Evolutionary conservation across 2,797 vertebrate genomes (phyloP).

Genomic region (Dromococcyx pavoninus): DNA sequence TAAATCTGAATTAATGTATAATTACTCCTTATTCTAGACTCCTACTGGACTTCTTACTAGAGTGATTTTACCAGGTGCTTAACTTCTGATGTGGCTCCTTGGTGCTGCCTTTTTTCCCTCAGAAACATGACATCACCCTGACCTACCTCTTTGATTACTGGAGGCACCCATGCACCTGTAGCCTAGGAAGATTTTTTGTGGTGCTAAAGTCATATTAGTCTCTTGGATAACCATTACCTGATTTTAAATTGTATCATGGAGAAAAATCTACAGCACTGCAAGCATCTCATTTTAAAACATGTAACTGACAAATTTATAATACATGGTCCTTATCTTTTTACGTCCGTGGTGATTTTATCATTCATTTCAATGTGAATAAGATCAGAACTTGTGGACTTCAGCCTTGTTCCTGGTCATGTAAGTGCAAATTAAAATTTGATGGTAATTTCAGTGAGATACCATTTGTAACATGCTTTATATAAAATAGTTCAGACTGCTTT

Average conservation of each 20-base stretch:
- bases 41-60: background rate
- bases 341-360: background rate
- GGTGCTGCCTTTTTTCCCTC: background rate
- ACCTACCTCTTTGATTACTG: background rate
- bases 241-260: background rate
- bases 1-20: background rate
- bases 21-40: background rate
- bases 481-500: background rate
- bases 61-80: background rate
- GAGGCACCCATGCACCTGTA: background rate
- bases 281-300: background rate
- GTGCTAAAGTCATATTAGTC: background rate
- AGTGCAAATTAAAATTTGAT: conserved; percentile 24
- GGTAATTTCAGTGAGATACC: background rate
- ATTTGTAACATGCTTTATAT: background rate
- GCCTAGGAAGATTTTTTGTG: background rate
- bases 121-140: background rate
- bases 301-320: background rate
- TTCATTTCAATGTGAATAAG: background rate
- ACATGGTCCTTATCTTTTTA: background rate
- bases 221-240: background rate
- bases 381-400: background rate
- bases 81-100: background rate
- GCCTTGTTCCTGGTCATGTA: background rate
- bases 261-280: background rate